These are phyloP conservation scores for Pangasianodon hypophthalmus DNA, from an alignment of 2,113 vertebrate species.

Conservation along the genomic window DNA sequence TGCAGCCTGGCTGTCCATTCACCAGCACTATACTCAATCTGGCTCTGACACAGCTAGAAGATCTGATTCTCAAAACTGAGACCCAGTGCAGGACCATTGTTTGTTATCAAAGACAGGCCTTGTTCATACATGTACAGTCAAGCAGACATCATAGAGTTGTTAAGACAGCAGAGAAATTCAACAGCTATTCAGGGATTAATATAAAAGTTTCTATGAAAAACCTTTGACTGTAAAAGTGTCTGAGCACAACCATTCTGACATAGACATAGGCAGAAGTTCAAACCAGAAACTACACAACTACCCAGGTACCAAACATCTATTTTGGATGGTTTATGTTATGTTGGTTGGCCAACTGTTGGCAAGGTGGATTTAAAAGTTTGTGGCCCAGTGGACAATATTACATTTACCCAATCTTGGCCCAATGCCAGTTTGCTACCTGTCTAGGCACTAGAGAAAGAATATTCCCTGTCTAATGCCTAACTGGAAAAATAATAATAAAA, in stretches of 20 bases:
- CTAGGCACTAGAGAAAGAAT: no score
- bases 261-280: background rate
- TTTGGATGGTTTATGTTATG: background rate
- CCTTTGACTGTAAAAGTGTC: background rate
- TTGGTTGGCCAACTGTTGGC: no score
- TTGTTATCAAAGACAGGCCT: conserved; percentile 5
- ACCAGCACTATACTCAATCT: conserved; percentile 30
- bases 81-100: background rate
- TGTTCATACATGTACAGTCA: background rate
- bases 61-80: background rate
- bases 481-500: no score
- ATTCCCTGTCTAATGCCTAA: no score
- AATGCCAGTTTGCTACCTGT: background rate
- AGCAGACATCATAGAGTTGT: background rate
- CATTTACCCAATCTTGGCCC: background rate
- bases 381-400: background rate
- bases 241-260: background rate
- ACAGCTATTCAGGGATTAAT: background rate
- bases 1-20: conserved; percentile 35
- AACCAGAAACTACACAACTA: background rate
- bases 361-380: no score
- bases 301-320: background rate
- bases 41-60: conserved; percentile 26
- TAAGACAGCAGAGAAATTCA: background rate
- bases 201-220: background rate